Evolutionary conservation across 1,140 invertebrate species (phyloP), one percentile per base, ranked within the genome.

Genomic region (Zaprionus ghesquierei): DNA sequence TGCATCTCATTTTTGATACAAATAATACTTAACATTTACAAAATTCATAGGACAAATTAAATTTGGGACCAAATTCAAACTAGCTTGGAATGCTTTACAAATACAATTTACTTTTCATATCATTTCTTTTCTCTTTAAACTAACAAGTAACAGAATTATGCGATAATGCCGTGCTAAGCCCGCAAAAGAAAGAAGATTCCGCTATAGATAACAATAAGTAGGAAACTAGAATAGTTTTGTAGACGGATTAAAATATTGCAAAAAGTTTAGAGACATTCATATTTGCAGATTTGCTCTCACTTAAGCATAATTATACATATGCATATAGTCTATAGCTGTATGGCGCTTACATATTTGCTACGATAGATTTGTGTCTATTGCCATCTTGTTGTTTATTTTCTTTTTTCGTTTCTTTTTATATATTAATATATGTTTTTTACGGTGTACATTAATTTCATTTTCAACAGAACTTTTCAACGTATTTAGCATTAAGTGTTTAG

Each of bases 181-280:
- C 31, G 49, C 55, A 68, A 70, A 63, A 70, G 51, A 33, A 68
- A 54, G 55, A 35, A 72, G 25, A 72, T 63, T 53, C 59, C 49
- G 53, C 60, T 64, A 77, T 44, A 59, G 44, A 74, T 58, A 76
- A 76, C 64, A 58, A 63, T 73, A 64, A 60, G 12, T 41, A 73
- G 23, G 29, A 70, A 74, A 75, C 41, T 69, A 70, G 25, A 20
- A 46, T 60, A 18, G 27, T 55, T 53, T 46, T 60, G 51, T 63
- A 86, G 82, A 86, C 82, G 79, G 79, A 89, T 77, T 70, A 70
- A 87, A 82, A 77, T 87, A 89, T 87, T 87, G 82, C 84, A 89
- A 81, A 79, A 69, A 33, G 53, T 76, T 79, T 64, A 55, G 78
- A 64, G 50, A 23, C 46, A 18, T 27, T 55, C 27, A 38, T 22